Percentiles rank a stretch among this genome's conserved stretches.
Conservation (phyloP, 2,888 invertebrate genomes). For the Noctua fimbriata region DNA sequence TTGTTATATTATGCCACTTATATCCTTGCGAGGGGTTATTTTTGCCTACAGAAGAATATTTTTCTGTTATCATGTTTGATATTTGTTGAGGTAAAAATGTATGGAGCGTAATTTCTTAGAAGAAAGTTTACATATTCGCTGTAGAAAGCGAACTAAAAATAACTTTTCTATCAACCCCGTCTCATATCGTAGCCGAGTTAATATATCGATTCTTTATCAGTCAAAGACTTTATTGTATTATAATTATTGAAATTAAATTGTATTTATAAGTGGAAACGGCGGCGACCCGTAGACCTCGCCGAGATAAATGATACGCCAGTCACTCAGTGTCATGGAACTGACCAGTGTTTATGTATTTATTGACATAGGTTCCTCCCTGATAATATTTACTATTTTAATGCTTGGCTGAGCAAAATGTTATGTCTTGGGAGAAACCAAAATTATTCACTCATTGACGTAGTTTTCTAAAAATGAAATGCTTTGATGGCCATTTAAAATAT, state of each 20-base stretch:
- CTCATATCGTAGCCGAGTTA: slow-evolving; percentile 42
- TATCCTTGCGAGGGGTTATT: slow-evolving; percentile 58
- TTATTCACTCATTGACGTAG: background rate
- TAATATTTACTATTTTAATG: slow-evolving; percentile 46
- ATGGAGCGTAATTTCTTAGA: background rate
- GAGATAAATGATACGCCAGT: slow-evolving; percentile 78
- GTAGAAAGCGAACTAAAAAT: slow-evolving; percentile 21
- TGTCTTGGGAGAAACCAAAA: slow-evolving; percentile 18
- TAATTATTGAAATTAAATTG: slow-evolving; percentile 89
- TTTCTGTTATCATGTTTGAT: slow-evolving; percentile 29
- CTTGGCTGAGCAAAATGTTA: slow-evolving; percentile 10
- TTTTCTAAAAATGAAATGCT: background rate
- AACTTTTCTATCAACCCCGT: slow-evolving; percentile 66
- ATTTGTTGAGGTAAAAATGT: background rate
- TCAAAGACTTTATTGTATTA: slow-evolving; percentile 86
- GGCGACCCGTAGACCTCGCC: slow-evolving; percentile 79
- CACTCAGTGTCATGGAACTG: slow-evolving; percentile 86
- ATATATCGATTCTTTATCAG: slow-evolving; percentile 78
- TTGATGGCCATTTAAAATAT: background rate
- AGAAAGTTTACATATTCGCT: background rate
- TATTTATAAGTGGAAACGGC: slow-evolving; percentile 85
- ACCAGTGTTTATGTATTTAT: slow-evolving; percentile 81
- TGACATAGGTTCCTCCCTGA: slow-evolving; percentile 75
- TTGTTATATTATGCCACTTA: slow-evolving; percentile 62
- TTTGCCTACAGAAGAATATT: slow-evolving; percentile 29